Conservation (phyloP, 2,797 vertebrate genomes). For the Synaphobranchus kaupii region DNA sequence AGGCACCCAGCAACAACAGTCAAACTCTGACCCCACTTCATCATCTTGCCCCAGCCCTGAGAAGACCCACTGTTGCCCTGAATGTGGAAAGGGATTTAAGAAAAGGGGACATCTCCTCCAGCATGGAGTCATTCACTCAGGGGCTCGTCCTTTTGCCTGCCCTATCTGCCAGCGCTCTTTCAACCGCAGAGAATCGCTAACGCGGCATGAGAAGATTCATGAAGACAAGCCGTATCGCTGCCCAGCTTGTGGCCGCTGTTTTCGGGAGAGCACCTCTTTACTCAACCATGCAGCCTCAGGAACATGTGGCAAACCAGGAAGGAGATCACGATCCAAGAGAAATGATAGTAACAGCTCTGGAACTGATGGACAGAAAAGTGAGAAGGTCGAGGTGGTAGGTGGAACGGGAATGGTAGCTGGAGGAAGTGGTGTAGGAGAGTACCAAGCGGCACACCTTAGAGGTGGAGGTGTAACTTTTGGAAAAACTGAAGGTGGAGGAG, state of each 20-base stretch:
- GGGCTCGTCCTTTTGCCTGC: conserved; percentile 86
- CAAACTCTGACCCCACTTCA: conserved; percentile 53
- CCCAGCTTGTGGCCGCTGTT: conserved; percentile 83
- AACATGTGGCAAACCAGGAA: conserved; percentile 75
- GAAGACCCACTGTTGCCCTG: conserved; percentile 83
- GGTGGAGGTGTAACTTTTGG: conserved; percentile 44
- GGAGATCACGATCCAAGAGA: conserved; percentile 64
- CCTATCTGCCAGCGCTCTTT: conserved; percentile 87
- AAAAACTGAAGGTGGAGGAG: conserved; percentile 47
- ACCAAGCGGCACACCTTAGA: conserved; percentile 52
- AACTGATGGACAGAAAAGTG: conserved; percentile 50
- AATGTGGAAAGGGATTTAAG: conserved; percentile 90
- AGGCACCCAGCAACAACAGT: conserved; percentile 42
- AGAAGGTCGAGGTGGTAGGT: conserved; percentile 42
- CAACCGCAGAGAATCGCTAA: conserved; percentile 90
- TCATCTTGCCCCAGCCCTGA: conserved; percentile 75
- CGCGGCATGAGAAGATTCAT: conserved; percentile 90
- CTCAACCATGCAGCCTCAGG: conserved; percentile 80
- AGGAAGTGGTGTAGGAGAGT: conserved; percentile 43
- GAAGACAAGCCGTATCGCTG: conserved; percentile 88
- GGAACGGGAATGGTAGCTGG: conserved; percentile 47
- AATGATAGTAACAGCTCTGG: conserved; percentile 43
- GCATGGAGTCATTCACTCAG: conserved; percentile 88
- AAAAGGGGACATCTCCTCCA: conserved; percentile 91
- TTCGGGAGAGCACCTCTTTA: conserved; percentile 77